A percentile compares a stretch with the other conserved stretches of the same genome.
These are phyloP conservation scores for Lasioglossum morio DNA, from an alignment of 2,888 invertebrate species.

Conservation along the genomic window DNA sequence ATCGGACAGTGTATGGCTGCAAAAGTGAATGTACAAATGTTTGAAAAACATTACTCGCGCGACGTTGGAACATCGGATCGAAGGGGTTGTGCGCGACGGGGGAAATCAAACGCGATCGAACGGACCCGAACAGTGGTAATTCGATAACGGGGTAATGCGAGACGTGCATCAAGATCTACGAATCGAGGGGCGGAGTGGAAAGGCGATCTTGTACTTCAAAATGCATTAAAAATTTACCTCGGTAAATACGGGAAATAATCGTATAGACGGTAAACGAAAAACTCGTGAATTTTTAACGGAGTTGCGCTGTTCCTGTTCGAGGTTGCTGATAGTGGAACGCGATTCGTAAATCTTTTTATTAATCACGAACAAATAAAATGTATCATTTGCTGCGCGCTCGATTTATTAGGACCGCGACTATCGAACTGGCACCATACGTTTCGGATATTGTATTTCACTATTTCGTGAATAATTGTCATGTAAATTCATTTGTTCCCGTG, in stretches of 20 bases:
- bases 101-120: background rate
- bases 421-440: background rate
- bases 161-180: slow-evolving; percentile 8
- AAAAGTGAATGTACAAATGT: slow-evolving; percentile 61
- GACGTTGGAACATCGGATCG: background rate
- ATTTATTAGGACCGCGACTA: background rate
- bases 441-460: background rate
- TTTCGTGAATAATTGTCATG: background rate
- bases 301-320: background rate
- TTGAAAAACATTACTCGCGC: slow-evolving; percentile 53
- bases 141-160: background rate
- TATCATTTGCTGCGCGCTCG: background rate
- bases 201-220: slow-evolving; percentile 9
- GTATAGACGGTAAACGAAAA: background rate
- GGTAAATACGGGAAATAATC: background rate
- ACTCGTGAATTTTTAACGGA: background rate
- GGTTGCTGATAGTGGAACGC: background rate
- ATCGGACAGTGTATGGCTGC: slow-evolving; percentile 48
- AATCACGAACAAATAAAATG: background rate
- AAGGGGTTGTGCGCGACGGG: background rate
- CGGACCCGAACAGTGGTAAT: slow-evolving; percentile 17
- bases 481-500: background rate
- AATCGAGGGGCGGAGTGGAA: background rate
- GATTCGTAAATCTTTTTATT: background rate
- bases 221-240: background rate